Evolutionary conservation across 2,888 invertebrate species (phyloP).

Genomic region (Melangyna quadrimaculata): DNA sequence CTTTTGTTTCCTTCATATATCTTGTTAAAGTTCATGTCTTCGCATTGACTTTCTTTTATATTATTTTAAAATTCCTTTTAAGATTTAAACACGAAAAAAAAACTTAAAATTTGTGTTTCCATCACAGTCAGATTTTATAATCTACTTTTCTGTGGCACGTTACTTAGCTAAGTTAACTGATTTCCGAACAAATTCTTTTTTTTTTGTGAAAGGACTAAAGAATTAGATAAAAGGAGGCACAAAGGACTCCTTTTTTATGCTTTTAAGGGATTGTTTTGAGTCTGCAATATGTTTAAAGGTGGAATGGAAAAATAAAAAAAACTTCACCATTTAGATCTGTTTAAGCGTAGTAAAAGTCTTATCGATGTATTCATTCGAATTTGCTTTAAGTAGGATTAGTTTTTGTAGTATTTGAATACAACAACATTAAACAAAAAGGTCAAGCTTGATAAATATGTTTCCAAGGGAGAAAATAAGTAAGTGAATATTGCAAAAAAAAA

Average conservation of each 20-base stretch:
- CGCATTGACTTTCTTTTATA: too few relatives aligned
- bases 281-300: neutral
- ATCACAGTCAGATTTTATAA: neutral
- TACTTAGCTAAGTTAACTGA: neutral
- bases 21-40: too few relatives aligned
- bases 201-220: neutral
- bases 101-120: neutral
- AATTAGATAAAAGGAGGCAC: neutral
- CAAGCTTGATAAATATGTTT: neutral
- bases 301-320: neutral
- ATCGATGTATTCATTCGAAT: slow-evolving; percentile 17
- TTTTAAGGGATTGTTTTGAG: neutral
- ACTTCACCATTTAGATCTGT: slow-evolving; percentile 23
- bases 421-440: slow-evolving; percentile 22
- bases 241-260: neutral
- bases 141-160: neutral
- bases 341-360: neutral
- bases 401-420: neutral
- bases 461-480: neutral
- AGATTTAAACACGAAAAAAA: neutral
- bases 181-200: neutral
- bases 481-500: slow-evolving; percentile 10
- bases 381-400: slow-evolving; percentile 24
- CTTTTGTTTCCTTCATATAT: too few relatives aligned
- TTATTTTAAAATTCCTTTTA: too few relatives aligned